Evolutionary conservation across 2,113 vertebrate species (phyloP), one percentile per base, ranked within the genome.

Genomic region (Syngnathus scovelli): DNA sequence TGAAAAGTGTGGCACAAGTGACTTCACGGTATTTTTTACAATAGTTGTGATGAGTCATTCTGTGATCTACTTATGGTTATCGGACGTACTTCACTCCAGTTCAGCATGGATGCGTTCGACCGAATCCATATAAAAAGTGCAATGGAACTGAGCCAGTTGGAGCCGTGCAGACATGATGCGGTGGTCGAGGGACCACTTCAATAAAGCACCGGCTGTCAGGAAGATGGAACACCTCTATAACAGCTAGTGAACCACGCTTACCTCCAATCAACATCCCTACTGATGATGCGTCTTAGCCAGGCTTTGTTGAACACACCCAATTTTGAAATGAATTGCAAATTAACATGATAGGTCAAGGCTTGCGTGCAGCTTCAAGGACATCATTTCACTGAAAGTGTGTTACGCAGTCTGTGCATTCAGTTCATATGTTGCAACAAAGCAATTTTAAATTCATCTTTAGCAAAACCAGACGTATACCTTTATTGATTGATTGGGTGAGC

Each of bases 341-440:
- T 38, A 74, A 68, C 56, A 59, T 8, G 46, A 48, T 18, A 48
- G 12, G 16, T 13, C 46, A 48, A 48, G 13, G 46, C 16, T 15
- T 48, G 13, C n/a, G 58, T 79, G 43, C 44, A 23, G 61, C 62
- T 6, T 10, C 44, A 48, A 48, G 44, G 44, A 48, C 44, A 18
- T 48, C 2, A 6, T 48, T 48, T 18, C 15, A 18, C 5, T 18
- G 27, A 33, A 48, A 48, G 10, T 41, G 39, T 70, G 59, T 66
- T 56, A 66, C 71, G 41, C 2, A 11, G 41, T 3, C 2, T 13
- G 41, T 33, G 2, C 41, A 12, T 38, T 65, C 61, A 49, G 52
- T 63, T 59, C 69, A 61, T 51, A 75, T 70, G 73, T 72, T 75
- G 66, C 72, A 85, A 81, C 68, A 70, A 74, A 76, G 52, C 74